A percentile compares a stretch with the other conserved stretches of the same genome.
Conservation (phyloP, 2,888 invertebrate species). For the Scaptomyza polygonia region DNA sequence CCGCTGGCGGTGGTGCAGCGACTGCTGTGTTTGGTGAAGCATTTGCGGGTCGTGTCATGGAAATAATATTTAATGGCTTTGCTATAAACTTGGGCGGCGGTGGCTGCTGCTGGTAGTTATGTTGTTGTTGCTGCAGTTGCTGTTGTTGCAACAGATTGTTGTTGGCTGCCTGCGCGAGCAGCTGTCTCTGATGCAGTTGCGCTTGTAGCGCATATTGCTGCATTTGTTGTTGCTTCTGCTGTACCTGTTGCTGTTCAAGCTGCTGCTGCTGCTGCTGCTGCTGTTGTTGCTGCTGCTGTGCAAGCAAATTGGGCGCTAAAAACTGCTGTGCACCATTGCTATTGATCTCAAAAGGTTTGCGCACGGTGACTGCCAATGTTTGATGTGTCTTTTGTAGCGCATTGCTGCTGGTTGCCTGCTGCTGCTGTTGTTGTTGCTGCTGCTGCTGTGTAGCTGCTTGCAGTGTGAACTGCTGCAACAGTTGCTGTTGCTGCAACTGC, state of each 20-base stretch:
- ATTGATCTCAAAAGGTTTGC: slow-evolving; percentile 72
- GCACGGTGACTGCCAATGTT: slow-evolving; percentile 69
- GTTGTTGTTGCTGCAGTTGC: slow-evolving; percentile 49
- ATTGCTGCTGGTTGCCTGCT: slow-evolving; percentile 67
- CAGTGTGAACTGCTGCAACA: slow-evolving; percentile 55
- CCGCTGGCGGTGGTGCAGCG: slow-evolving; percentile 42
- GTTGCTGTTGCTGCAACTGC: slow-evolving; percentile 64
- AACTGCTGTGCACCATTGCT: slow-evolving; percentile 78
- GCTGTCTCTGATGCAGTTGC: slow-evolving; percentile 72
- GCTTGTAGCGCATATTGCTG: slow-evolving; percentile 78
- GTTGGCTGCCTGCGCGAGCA: slow-evolving; percentile 71
- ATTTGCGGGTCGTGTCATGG: slow-evolving; percentile 77
- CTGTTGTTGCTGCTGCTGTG: slow-evolving; percentile 70
- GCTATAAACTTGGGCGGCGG: slow-evolving; percentile 78
- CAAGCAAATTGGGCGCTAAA: slow-evolving; percentile 58
- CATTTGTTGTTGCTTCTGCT: slow-evolving; percentile 73
- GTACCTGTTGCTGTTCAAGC: slow-evolving; percentile 50
- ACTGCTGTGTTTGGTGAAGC: slow-evolving; percentile 66
- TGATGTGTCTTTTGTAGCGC: slow-evolving; percentile 54
- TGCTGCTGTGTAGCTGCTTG: slow-evolving; percentile 70
- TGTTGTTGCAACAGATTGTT: slow-evolving; percentile 68
- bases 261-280: slow-evolving; percentile 70
- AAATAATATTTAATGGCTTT: slow-evolving; percentile 82
- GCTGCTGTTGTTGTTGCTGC: slow-evolving; percentile 67
- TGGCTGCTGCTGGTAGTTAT: slow-evolving; percentile 63